Evolutionary conservation across 2,797 vertebrate genomes (phyloP).

Genomic region (Sternotherus odoratus): DNA sequence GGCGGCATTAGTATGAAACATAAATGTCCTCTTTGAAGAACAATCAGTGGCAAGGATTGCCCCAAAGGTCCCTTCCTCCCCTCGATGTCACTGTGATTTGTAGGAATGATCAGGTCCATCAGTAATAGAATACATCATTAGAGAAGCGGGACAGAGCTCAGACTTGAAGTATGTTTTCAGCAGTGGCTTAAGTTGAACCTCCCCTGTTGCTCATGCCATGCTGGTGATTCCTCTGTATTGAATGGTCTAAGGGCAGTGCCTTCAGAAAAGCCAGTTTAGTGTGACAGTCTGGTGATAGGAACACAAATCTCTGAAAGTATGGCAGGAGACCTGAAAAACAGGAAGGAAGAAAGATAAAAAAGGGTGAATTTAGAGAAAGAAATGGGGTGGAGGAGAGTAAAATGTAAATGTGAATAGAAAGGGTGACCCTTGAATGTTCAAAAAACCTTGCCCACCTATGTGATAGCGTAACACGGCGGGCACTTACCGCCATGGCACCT

Average conservation of each 20-base stretch:
- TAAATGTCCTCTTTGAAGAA: constrained; percentile 8
- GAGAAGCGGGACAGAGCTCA: constrained; percentile 24
- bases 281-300: background rate
- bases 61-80: constrained; percentile 35
- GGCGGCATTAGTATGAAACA: constrained; percentile 18
- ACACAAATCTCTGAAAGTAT: constrained; percentile 9
- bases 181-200: constrained; percentile 42
- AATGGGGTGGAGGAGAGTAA: background rate
- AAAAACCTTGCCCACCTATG: background rate
- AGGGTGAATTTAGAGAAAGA: background rate
- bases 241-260: background rate
- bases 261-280: constrained; percentile 14
- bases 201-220: constrained; percentile 37
- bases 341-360: background rate
- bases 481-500: no score
- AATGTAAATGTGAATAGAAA: background rate
- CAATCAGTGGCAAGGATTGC: constrained; percentile 24
- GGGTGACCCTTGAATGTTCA: background rate
- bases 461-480: background rate
- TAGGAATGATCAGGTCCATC: constrained; percentile 31
- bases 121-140: constrained; percentile 14
- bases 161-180: background rate
- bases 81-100: constrained; percentile 37
- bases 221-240: constrained; percentile 2
- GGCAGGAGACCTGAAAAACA: background rate